Evolutionary conservation across 2,888 invertebrate species (phyloP), one percentile per base, ranked within the genome.

Genomic region (Amphipoea oculea): DNA sequence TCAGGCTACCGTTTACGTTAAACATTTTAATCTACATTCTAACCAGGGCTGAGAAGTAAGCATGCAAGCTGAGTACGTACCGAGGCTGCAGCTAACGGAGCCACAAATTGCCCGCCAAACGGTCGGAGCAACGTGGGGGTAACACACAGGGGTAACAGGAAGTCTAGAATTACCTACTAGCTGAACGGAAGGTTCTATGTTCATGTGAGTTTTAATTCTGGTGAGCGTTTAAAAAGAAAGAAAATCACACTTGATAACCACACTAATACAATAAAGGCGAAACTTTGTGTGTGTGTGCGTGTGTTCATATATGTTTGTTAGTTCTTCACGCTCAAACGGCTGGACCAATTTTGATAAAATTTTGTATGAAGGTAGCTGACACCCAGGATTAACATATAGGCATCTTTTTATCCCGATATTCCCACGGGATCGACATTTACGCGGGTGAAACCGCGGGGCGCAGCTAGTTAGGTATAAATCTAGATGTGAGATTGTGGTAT

Each of bases 41-140:
- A 80, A 79, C 76, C 84, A 51, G 76, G 77, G 45, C 66, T 74
- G 57, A 82, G 85, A 76, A 73, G 68, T 63, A 72, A 82, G 82
- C 75, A 79, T 76, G 69, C n/a, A n/a, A n/a, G n/a, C 67, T 73
- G 29, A 76, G 79, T 77, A 80, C 36, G 71, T 79, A 69, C 71
- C 73, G 48, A 65, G 63, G 79, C 63, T 78, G 81, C 69, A 87
- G 85, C 85, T 79, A 85, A 78, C 68, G 60, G 76, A 85, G 78
- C 86, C 86, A 75, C 86, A 87, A 86, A 86, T 86, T 87, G 85
- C 78, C 76, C 77, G 78, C 75, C 82, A 86, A 86, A 87, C 79
- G 85, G 63, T 78, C 14, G 69, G 54, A 76, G 63, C 73, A 67
- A 85, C 82, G 75, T 84, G 45, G 73, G 67, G 57, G 86, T 77